Evolutionary conservation across 1,140 invertebrate species (phyloP), one percentile per base, ranked within the genome.

Genomic region (Drosophila sp.): DNA sequence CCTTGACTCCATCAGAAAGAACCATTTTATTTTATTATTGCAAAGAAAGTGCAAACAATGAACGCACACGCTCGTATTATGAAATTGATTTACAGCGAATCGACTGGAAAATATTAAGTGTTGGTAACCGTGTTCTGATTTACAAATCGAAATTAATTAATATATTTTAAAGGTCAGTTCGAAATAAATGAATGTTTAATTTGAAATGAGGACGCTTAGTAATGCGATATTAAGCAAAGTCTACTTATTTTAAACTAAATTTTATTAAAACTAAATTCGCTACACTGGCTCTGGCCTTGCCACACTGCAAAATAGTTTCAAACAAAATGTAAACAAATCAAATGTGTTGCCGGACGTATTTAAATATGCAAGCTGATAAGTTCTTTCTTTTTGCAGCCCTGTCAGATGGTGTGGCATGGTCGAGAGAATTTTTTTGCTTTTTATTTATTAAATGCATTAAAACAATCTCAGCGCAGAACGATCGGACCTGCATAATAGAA

Each of bases 1-100:
- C 93, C 89, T 95, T 95, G 9, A 72, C 83, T 48, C 83, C 82
- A 7, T 87, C 82, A 7, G 82, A 89, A 40, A 87, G 78, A 48
- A 82, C 71, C 82, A 87, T 87, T 59, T 62, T 76, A 27, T 41
- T 62, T 70, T 29, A 21, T 14, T 50, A 16, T 36, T 48, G 36
- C 34, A 64, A 40, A 40, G 29, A 66, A 43, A 66, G 58, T 69
- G 41, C 50, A 16, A 40, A 53, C 9, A 14, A 16, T 25, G 11
- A 43, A 62, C 18, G 38, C 38, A 53, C 63, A 66, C 69, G 41
- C 27, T 57, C 14, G 36, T 59, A 53, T 72, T 72, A 72, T 59
- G 69, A 72, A 72, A 72, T 72, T n/a, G 18, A 18, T 66, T 18
- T 43, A 40, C 32, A 46, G 54, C 34, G n/a, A 21, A 59, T 36